Evolutionary conservation across 2,113 vertebrate species (phyloP), one percentile per base, ranked within the genome.

Genomic region (Pteropus alecto): DNA sequence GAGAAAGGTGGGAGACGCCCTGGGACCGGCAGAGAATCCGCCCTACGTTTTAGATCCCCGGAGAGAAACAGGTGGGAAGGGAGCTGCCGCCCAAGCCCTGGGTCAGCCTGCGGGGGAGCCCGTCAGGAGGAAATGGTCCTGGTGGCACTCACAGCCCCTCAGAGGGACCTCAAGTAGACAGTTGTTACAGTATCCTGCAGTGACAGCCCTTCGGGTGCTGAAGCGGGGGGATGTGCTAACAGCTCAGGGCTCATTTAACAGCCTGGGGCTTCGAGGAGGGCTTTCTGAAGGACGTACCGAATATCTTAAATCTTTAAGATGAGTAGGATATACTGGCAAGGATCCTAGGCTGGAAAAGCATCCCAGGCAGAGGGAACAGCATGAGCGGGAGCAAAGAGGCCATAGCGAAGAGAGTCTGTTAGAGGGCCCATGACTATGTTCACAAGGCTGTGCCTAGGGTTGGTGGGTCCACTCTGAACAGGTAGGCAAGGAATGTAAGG

Each of bases 111-210:
- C 5, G 0, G 65, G 41, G 30, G 6, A 79, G 19, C 56, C 65
- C 48, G 33, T 43, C 79, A 28, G 13, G 33, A 58, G 16, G 70
- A 46, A 46, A 5, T 16, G 38, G 65, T 48, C 56, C 38, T 28
- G 33, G 61, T 56, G 35, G 74, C 38, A 7, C 82, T 18, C 35
- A 51, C 5, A 4, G n/a, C 22, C 85, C 28, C 54, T 14, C 35
- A 76, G 51, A 86, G 73, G 58, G 67, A 56, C 61, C 82, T 28
- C 4, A 19, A 28, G 24, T 33, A 24, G 58, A 46, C 54, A 16
- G 2, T 14, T 28, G 7, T 2, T 28, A 18, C 33, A 43, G n/a
- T 54, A 2, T 7, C n/a, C 30, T 26, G 26, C 14, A 1, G 30
- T 11, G 60, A 63, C 13, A 21, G 24, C 41, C 22, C 4, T 76